Evolutionary conservation across 2,888 invertebrate genomes (phyloP), one percentile per base, ranked within the genome.

Genomic region (Apodemia hepburni): DNA sequence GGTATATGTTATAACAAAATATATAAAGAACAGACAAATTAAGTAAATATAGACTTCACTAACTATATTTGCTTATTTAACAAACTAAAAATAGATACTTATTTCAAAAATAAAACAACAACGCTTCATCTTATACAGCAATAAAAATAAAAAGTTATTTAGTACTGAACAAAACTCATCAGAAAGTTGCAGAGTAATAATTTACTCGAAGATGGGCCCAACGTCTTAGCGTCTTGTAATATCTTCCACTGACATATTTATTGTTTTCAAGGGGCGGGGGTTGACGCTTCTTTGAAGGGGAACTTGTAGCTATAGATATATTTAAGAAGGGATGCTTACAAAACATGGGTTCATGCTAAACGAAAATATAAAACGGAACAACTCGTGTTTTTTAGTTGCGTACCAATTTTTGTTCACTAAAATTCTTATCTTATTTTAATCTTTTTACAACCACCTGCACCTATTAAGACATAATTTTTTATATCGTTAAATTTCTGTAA

Each of bases 211-310:
- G 86, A 77, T 73, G 73, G 42, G 72, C 73, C 72, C 75, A 73
- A 69, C 71, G 80, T 80, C 82, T 82, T 79, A 80, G 75, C 80
- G 78, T 80, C 82, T 76, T 84, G 85, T 88, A 85, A 89, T 89
- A 87, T 86, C 84, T 83, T 77, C 76, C 81, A 78, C 85, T 89
- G 90, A 89, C 91, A 91, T 87, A 91, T 91, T 91, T 91, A 91
- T 91, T 85, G 88, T 87, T 83, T 76, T 80, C 68, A 70, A 75
- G 79, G 86, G 87, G 80, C 77, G 80, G 79, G 82, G 83, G 81
- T 74, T 71, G 77, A 68, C 66, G 70, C 74, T 79, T 74, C 76
- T 68, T 70, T 68, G 72, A 73, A 75, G 79, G 78, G 79, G 76
- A 76, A 69, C 71, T 66, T 71, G 65, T 68, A 67, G 63, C 66